Evolutionary conservation across 2,113 vertebrate species (phyloP).

Genomic region (Prionailurus bengalensis): DNA sequence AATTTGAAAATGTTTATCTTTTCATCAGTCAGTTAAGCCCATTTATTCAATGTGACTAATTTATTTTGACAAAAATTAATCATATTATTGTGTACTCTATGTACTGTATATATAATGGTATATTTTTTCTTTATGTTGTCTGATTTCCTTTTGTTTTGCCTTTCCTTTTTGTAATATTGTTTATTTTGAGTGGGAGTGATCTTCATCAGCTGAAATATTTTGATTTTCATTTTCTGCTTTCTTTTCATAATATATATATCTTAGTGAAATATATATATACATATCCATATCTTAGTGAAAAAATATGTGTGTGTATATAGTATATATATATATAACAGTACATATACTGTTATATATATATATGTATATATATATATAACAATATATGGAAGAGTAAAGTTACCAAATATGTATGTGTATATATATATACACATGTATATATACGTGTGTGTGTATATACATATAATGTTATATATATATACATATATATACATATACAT

Average conservation of each 20-base stretch:
- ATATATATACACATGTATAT: no score
- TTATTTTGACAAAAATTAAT: neutral
- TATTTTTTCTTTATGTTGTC: neutral
- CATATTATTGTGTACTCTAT: neutral
- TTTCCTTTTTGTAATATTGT: neutral
- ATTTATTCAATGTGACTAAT: neutral
- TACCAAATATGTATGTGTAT: no score
- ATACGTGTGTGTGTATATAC: no score
- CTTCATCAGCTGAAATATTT: constrained; percentile 3
- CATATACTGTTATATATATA: no score
- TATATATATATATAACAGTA: no score
- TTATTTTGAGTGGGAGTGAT: neutral
- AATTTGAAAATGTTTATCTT: constrained; percentile 11
- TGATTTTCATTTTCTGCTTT: neutral
- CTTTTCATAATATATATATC: neutral
- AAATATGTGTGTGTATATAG: no score
- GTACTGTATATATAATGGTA: neutral
- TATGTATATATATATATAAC: no score
- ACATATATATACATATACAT: no score
- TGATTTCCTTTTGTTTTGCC: neutral
- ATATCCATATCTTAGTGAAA: neutral
- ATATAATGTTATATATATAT: no score
- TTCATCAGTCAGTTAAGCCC: neutral
- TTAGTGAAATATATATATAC: neutral
- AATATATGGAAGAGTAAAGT: no score